phyloP scores from a whole-genome alignment of 2,797 vertebrate genomes.

The Anabas testudineus region DNA sequence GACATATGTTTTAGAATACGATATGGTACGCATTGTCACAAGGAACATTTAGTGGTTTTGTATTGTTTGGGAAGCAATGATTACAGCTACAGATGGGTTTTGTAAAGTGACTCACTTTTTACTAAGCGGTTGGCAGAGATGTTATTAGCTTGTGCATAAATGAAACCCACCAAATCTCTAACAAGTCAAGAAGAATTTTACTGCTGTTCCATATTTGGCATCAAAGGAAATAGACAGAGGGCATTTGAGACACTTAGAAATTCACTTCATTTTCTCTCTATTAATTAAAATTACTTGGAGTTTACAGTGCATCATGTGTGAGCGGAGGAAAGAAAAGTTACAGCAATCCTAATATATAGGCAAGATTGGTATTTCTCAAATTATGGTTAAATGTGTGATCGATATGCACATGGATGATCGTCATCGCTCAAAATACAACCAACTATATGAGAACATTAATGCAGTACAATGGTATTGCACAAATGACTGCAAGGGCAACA shows the following conservation, averaged over 20 bases:
- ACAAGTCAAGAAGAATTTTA: slow-evolving; percentile 30
- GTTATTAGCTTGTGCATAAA: slow-evolving; percentile 13
- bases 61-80: slow-evolving; percentile 6
- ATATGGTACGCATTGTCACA: background rate
- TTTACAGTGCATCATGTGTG: background rate
- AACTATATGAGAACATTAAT: background rate
- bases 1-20: slow-evolving; percentile 25
- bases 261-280: background rate
- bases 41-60: slow-evolving; percentile 5
- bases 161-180: slow-evolving; percentile 31
- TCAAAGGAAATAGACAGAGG: slow-evolving; percentile 9
- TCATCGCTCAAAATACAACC: background rate
- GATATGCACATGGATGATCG: background rate
- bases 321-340: background rate
- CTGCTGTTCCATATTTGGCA: slow-evolving; percentile 10
- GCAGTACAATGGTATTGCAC: too few species aligned
- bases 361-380: background rate
- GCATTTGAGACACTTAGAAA: slow-evolving; percentile 2
- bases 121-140: slow-evolving; percentile 2
- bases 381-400: background rate
- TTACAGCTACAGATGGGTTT: slow-evolving; percentile 22
- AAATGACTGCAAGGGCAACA: background rate
- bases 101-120: slow-evolving; percentile 13
- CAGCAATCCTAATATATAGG: too few species aligned
- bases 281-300: background rate